Conservation (phyloP, 2,113 vertebrate genomes). For the Pundamilia nyererei region DNA sequence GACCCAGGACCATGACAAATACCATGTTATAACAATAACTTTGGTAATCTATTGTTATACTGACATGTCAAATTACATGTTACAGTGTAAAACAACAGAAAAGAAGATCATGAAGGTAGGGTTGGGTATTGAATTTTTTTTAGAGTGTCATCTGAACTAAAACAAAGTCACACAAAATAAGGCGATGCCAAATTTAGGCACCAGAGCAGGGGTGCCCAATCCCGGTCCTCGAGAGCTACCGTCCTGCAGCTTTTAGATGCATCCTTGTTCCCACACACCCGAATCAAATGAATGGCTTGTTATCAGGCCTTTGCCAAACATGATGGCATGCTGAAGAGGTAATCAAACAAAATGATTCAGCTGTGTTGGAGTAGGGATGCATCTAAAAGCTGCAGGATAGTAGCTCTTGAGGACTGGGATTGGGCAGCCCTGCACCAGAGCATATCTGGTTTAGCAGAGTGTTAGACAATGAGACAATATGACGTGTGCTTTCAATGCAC, state of each 20-base stretch:
- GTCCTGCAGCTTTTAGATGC: too few relatives aligned
- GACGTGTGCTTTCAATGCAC: neutral
- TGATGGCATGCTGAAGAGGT: too few relatives aligned
- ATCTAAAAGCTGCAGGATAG: too few relatives aligned
- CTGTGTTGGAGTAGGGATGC: too few relatives aligned
- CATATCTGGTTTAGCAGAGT: neutral
- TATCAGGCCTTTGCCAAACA: too few relatives aligned
- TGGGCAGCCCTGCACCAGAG: neutral
- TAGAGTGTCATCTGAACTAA: neutral
- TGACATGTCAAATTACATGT: neutral
- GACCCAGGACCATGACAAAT: neutral
- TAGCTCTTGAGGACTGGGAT: too few relatives aligned
- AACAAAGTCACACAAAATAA: neutral
- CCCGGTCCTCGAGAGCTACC: too few relatives aligned
- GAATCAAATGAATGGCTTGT: too few relatives aligned
- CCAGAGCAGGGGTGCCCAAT: neutral
- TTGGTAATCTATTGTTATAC: neutral
- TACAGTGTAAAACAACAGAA: neutral
- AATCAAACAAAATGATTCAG: too few relatives aligned
- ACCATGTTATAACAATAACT: neutral
- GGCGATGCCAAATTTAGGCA: neutral
- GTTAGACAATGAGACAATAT: neutral
- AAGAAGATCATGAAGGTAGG: neutral
- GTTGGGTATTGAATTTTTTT: neutral
- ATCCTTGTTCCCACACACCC: too few relatives aligned